These are phyloP conservation scores for Penaeus vannamei DNA, from an alignment of 1,140 invertebrate genomes.

Conservation along the genomic window DNA sequence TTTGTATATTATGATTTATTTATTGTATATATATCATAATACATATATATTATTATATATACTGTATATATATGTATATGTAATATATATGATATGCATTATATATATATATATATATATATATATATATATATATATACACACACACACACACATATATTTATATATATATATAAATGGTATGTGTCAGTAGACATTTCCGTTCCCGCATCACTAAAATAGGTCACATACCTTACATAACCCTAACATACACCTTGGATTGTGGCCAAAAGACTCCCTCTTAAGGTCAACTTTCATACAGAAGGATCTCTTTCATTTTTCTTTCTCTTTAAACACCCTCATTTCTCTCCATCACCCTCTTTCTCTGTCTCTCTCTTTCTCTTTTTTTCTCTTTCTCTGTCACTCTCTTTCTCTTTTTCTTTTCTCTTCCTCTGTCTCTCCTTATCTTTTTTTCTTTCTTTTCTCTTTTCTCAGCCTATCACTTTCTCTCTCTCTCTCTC, in stretches of 20 bases:
- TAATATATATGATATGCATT: no score
- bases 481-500: constrained; percentile 2
- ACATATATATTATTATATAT: not conserved
- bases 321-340: not conserved
- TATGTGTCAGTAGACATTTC: not conserved
- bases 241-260: no score
- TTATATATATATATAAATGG: constrained; percentile 12
- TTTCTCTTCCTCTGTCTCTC: no score
- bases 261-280: no score
- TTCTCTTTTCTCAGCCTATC: not conserved
- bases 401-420: no score
- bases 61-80: not conserved
- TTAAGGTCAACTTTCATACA: no score
- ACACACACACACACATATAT: not conserved
- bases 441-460: constrained; percentile 1
- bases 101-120: constrained; percentile 33
- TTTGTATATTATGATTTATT: not conserved
- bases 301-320: constrained; percentile 8
- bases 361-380: no score
- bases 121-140: constrained; percentile 43
- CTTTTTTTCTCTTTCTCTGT: no score
- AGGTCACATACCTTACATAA: not conserved
- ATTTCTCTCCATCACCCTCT: not conserved
- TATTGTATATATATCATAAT: no score
- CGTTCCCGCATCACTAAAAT: not conserved